Base-by-base conservation (phyloP, 2,113 vertebrate species). In the Pachycephala philippinensis region DNA sequence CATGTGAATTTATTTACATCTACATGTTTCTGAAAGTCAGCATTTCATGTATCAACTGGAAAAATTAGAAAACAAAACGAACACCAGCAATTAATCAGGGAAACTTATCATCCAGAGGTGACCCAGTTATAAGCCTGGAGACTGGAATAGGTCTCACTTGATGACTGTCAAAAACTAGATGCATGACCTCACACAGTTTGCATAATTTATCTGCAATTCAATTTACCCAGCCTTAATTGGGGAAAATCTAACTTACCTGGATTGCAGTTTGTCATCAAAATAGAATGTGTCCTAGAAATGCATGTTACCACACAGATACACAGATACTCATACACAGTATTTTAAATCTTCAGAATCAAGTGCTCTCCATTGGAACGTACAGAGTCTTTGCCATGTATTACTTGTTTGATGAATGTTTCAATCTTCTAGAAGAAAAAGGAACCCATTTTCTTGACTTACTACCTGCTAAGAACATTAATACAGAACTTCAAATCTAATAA, bases 211-310 rank as follows among this genome's bases (percentile, higher is more conserved):
- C 60, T 61, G 65, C 70, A 57, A 71, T 69, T 89, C 74, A 35
- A 69, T 79, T 76, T 59, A 85, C 14, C 8, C 63, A 83, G 54
- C 60, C 72, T 85, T 54, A 69, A 91, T 4, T 50, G 87, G 70
- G 74, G 63, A 90, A 93, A 81, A 66, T 79, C 74, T 64, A 71
- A 96, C 95, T 97, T 97, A 95, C 90, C 96, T 92, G 96, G 56
- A 42, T 18, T 74, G 71, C 64, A n/a, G 45, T 93, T 92, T 93
- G 69, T 57, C 74, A 95, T 35, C 70, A 87, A 76, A 95, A 77
- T 15, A 76, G 70, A 84, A 95, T 1, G 16, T 39, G 8, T 66
- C 71, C 91, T 87, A 87, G 60, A 82, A 91, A 89, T 2, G 28
- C 42, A 42, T 9, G 14, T 70, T 95, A 83, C 50, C 59, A 64